A percentile compares a stretch with the other conserved stretches of the same genome.
Conservation (phyloP, 1,140 invertebrate genomes). For the Scaptomyza montana region DNA sequence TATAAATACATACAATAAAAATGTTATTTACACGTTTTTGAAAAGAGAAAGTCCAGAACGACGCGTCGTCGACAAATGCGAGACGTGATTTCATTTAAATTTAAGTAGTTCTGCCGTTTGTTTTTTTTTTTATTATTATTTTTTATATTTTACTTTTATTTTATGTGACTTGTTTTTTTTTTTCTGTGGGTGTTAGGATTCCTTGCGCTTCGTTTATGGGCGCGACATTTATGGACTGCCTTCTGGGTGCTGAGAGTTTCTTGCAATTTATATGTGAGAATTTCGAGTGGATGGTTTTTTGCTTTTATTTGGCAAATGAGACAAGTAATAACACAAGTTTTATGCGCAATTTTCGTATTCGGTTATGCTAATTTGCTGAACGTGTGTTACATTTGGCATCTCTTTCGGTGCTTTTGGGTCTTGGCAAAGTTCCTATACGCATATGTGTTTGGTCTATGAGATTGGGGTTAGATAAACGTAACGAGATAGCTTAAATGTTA, state of each 20-base stretch:
- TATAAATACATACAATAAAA: conserved; percentile 77
- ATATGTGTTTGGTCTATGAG: conserved; percentile 7
- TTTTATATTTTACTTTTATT: conserved; percentile 19
- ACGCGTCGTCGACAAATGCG: conserved; percentile 32
- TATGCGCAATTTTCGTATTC: conserved; percentile 60
- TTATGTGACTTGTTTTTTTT: conserved; percentile 28
- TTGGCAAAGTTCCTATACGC: conserved; percentile 31
- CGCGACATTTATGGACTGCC: conserved; percentile 38
- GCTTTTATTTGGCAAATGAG: conserved; percentile 34
- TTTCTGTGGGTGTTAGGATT: conserved; percentile 1
- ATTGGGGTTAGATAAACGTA: conserved; percentile 44
- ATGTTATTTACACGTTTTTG: conserved; percentile 79
- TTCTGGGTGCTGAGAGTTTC: conserved; percentile 48
- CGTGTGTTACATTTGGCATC: conserved; percentile 67
- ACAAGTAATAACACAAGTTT: conserved; percentile 68
- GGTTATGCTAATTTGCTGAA: conserved; percentile 53
- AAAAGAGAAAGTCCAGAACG: conserved; percentile 76
- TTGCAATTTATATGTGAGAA: conserved; percentile 72
- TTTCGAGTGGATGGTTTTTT: conserved; percentile 46
- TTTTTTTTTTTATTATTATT: conserved; percentile 62
- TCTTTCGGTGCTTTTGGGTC: background rate
- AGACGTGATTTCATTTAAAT: conserved; percentile 72
- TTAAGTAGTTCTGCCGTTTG: conserved; percentile 41
- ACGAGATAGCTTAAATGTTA: conserved; percentile 29
- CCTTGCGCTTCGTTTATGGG: conserved; percentile 37